These are phyloP conservation scores for Melieria picta DNA, from an alignment of 2,888 invertebrate genomes.

Conservation along the genomic window DNA sequence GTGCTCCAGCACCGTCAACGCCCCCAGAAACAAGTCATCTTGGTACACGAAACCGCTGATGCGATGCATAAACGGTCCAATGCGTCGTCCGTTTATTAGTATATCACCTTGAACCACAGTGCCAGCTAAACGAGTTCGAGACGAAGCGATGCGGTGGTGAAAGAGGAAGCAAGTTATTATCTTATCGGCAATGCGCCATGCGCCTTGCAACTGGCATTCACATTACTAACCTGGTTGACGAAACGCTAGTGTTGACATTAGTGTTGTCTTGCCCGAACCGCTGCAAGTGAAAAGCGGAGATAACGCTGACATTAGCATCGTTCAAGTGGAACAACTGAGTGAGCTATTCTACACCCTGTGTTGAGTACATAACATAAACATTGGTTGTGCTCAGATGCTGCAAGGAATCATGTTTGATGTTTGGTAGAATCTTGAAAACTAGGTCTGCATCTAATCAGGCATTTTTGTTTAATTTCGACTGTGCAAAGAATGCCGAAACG, in stretches of 20 bases:
- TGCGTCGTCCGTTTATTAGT: conserved; percentile 78
- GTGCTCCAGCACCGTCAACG: conserved; percentile 87
- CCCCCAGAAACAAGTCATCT: conserved; percentile 87
- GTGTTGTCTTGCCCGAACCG: conserved; percentile 90
- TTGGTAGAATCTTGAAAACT: too few relatives aligned
- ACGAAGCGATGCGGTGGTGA: too few relatives aligned
- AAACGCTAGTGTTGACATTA: conserved; percentile 85
- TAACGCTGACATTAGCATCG: too few relatives aligned
- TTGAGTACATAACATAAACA: not conserved
- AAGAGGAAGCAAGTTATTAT: too few relatives aligned
- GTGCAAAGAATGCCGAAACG: too few relatives aligned
- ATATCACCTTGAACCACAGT: conserved; percentile 82
- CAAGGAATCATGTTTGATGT: too few relatives aligned
- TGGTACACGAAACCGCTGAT: conserved; percentile 92
- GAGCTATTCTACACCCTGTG: too few relatives aligned
- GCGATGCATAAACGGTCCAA: conserved; percentile 80
- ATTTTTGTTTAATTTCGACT: too few relatives aligned
- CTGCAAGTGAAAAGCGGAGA: conserved; percentile 48
- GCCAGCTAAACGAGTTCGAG: conserved; percentile 68
- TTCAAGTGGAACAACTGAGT: too few relatives aligned
- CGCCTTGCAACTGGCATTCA: not conserved
- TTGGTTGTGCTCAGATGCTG: not conserved
- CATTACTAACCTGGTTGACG: conserved; percentile 73
- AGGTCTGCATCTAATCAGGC: too few relatives aligned
- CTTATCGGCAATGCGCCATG: not conserved